Evolutionary conservation across 2,888 invertebrate genomes (phyloP), one percentile per base, ranked within the genome.

Genomic region (Galeopsomyia nigrocyanea): DNA sequence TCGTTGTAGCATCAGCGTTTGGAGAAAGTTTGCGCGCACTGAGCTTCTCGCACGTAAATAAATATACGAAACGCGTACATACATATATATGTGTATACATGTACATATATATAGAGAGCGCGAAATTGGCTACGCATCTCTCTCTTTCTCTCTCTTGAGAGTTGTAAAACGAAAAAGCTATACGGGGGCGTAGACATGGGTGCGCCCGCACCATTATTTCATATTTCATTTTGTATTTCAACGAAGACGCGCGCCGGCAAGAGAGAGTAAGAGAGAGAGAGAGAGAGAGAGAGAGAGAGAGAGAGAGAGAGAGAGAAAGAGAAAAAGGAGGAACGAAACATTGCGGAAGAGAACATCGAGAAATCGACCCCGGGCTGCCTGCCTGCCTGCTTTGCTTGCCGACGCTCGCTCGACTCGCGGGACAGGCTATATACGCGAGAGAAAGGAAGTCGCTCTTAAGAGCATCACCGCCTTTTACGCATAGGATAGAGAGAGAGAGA

Each of bases 101-200:
- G 13, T 7, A 39, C 39, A 10, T 10, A 13, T 10, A 13, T 10
- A 13, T 7, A 39, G 39, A 17, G 31, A 26, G n/a, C 57, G 13
- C 39, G 39, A 39, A 39, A 39, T 39, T 39, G 39, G 39, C 39
- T 7, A 39, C 39, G 39, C 39, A 39, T 17, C 53, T 53, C 53
- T 51, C 6, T 50, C 50, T 51, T 13, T 51, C 51, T 51, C 51
- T 51, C 53, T 53, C 53, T 56, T 10, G 73, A 71, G 75, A 73
- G 73, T 74, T 66, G 72, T 67, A 66, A 47, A 68, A 56, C 49
- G 62, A 67, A 16, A 49, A 22, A 67, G 31, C 26, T 31, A 49
- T 75, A 86, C 83, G 86, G 85, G 86, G 86, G 86, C 86, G 86
- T 86, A 86, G 84, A 86, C 83, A 85, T 86, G 86, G 86, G 86